Conservation (phyloP, 1,140 invertebrate genomes). For the Pseudomyrmex dendroicus region DNA sequence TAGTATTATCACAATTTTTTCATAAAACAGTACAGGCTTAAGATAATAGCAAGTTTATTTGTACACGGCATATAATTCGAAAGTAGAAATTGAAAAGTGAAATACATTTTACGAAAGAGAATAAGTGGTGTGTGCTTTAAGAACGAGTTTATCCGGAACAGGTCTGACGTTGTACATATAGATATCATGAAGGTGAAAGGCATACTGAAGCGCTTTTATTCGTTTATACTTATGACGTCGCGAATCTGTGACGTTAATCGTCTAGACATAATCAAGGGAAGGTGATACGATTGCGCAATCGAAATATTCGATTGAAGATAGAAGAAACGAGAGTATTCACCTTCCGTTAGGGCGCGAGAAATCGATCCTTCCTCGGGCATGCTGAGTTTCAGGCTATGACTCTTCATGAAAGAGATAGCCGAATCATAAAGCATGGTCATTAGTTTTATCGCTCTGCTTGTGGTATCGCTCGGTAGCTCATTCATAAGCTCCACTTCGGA, state of each 20-base stretch:
- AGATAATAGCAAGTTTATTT: too few species aligned
- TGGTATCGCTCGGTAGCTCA: conserved; percentile 84
- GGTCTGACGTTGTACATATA: conserved; percentile 57
- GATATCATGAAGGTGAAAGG: conserved; percentile 78
- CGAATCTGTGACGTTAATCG: conserved; percentile 70
- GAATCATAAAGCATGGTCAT: conserved; percentile 86
- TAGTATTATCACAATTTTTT: too few species aligned
- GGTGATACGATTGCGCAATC: conserved; percentile 65
- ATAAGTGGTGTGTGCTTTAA: conserved; percentile 46
- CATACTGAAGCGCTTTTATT: conserved; percentile 65
- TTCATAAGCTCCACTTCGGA: conserved; percentile 85
- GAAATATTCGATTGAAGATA: conserved; percentile 2
- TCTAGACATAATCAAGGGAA: conserved; percentile 38
- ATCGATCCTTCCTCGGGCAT: conserved; percentile 85
- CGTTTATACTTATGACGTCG: conserved; percentile 71
- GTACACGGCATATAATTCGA: too few species aligned
- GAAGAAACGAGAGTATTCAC: conserved; percentile 77
- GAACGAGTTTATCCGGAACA: conserved; percentile 71
- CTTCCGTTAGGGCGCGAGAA: conserved; percentile 87
- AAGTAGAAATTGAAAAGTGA: not conserved
- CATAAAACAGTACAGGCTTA: too few species aligned
- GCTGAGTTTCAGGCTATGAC: conserved; percentile 87
- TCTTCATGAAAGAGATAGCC: conserved; percentile 85
- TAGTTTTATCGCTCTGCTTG: conserved; percentile 85
- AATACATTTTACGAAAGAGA: conserved; percentile 49